Percentiles rank a stretch among this genome's conserved stretches.
These are phyloP conservation scores for Troides oblongomaculatus DNA, from an alignment of 2,888 invertebrate genomes.

Conservation along the genomic window DNA sequence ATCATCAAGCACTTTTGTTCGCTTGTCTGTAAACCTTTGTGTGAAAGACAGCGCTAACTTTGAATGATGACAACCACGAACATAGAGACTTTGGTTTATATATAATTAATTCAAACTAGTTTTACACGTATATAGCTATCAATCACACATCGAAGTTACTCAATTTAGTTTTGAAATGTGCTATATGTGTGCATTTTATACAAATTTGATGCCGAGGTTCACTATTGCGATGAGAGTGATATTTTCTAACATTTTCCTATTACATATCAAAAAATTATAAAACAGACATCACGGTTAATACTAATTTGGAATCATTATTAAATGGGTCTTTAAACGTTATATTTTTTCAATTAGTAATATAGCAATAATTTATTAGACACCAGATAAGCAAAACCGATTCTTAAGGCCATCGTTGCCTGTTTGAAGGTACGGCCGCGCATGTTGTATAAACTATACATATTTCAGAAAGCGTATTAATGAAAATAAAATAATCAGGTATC, in stretches of 20 bases:
- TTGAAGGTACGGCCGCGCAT: neutral
- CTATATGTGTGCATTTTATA: no score
- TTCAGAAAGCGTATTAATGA: neutral
- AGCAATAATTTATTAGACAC: neutral
- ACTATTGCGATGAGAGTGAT: no score
- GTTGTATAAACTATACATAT: neutral
- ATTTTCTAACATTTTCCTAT: no score
- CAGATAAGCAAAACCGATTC: neutral
- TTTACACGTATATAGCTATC: neutral
- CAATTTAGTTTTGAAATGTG: neutral
- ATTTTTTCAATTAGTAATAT: neutral
- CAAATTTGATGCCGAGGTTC: no score
- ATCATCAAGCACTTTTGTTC: constrained; percentile 54
- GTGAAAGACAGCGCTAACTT: constrained; percentile 46
- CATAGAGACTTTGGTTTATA: neutral
- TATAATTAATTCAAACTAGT: constrained; percentile 13
- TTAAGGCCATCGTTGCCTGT: neutral
- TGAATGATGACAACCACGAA: constrained; percentile 34
- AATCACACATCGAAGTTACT: neutral
- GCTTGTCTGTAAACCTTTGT: constrained; percentile 54
- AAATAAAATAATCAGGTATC: neutral
- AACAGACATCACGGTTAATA: no score
- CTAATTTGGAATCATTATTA: neutral
- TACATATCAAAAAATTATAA: no score
- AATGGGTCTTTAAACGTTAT: neutral